Percentiles rank a stretch among this genome's conserved stretches.
phyloP scores from a whole-genome alignment of 2,113 vertebrate genomes.

The Myocastor coypus region DNA sequence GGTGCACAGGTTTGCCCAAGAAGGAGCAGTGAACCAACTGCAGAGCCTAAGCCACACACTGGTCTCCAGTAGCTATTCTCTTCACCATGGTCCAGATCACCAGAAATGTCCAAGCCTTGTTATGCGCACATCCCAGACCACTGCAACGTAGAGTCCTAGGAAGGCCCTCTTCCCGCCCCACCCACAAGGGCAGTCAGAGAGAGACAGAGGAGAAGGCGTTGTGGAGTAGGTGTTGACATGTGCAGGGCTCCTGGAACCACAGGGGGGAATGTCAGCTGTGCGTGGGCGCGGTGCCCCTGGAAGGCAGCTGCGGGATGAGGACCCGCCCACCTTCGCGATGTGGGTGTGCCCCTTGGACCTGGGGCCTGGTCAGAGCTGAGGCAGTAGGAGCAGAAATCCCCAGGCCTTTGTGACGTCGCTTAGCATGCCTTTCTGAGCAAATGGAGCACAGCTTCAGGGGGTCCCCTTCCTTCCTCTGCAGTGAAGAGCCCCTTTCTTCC shows the following conservation, averaged over 20 bases:
- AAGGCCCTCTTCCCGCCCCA: not conserved
- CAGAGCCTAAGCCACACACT: not conserved
- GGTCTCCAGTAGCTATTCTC: not conserved
- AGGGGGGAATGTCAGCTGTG: not conserved
- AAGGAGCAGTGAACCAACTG: not conserved
- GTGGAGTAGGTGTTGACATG: not conserved
- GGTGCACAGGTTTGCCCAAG: not conserved
- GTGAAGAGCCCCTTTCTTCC: not conserved
- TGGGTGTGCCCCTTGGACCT: not conserved
- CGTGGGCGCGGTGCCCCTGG: not conserved
- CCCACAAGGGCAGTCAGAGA: not conserved
- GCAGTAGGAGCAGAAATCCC: not conserved
- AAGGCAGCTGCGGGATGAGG: accelerated
- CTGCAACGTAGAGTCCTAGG: not conserved
- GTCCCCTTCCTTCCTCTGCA: not conserved
- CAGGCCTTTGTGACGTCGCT: accelerated
- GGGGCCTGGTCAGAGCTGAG: not conserved
- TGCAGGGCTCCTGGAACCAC: not conserved
- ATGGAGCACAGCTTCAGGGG: not conserved
- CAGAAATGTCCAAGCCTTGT: not conserved
- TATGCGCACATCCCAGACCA: not conserved
- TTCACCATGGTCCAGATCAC: not conserved
- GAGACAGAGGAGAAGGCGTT: not conserved
- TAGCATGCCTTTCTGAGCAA: not conserved
- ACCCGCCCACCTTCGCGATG: accelerated